Evolutionary conservation across 30 jellyfish, hydroid and myxozoan species (phyloP).

Genomic region (Hydra vulgaris): DNA sequence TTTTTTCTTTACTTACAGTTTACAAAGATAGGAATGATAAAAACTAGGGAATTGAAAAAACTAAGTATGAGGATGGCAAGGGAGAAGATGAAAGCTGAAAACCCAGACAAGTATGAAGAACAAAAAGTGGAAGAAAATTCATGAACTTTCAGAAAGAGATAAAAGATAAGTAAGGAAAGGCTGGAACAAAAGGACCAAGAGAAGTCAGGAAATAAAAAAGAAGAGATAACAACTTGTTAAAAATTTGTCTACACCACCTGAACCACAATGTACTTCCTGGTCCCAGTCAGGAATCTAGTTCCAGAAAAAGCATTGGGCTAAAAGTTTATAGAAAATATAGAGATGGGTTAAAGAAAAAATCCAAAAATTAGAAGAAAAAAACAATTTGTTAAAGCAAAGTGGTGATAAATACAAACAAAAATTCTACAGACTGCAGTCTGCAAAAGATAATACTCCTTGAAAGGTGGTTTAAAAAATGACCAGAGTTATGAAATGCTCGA

Average conservation of each 20-base stretch:
- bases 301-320: too few relatives aligned
- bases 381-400: too few relatives aligned
- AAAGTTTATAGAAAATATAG: too few relatives aligned
- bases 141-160: neutral
- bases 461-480: too few relatives aligned
- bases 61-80: neutral
- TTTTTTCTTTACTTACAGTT: neutral
- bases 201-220: neutral
- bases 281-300: too few relatives aligned
- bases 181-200: neutral
- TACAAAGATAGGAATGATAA: neutral
- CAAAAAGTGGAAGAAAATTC: neutral
- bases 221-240: neutral
- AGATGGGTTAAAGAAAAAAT: too few relatives aligned
- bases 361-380: too few relatives aligned
- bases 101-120: neutral
- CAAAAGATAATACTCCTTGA: too few relatives aligned
- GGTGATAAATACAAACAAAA: too few relatives aligned
- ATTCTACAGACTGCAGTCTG: too few relatives aligned
- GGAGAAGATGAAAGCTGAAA: neutral
- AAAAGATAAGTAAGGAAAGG: neutral
- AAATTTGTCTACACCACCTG: neutral
- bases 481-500: too few relatives aligned
- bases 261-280: too few relatives aligned
- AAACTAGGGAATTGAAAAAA: neutral